Conservation (phyloP, 2,797 vertebrate species). For the Acrossocheilus fasciatus region DNA sequence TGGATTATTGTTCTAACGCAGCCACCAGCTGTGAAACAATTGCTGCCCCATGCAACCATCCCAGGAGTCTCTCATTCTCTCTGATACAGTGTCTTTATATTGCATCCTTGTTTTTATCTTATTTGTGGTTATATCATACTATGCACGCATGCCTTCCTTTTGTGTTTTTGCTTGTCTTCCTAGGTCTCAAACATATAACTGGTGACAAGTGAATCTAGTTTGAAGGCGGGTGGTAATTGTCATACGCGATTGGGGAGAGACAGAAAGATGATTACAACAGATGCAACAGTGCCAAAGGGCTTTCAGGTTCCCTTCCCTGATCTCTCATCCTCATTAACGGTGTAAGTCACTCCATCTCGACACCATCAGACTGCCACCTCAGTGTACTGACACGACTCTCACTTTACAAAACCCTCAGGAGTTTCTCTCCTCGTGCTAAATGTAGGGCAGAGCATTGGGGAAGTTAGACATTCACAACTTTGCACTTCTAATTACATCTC, state of each 20-base stretch:
- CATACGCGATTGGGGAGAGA: slow-evolving; percentile 54
- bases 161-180: background rate
- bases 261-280: slow-evolving; percentile 48
- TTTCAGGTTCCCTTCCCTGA: slow-evolving; percentile 28
- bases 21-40: slow-evolving; percentile 46
- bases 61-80: slow-evolving; percentile 16
- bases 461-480: slow-evolving; percentile 15
- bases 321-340: slow-evolving; percentile 55
- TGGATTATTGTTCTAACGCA: slow-evolving; percentile 41
- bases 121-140: slow-evolving; percentile 22
- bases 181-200: slow-evolving; percentile 15
- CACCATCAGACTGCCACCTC: slow-evolving; percentile 25
- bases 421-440: background rate
- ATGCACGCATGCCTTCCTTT: background rate
- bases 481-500: slow-evolving; percentile 28
- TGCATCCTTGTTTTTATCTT: slow-evolving; percentile 9
- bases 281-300: slow-evolving; percentile 37
- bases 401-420: slow-evolving; percentile 41
- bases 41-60: slow-evolving; percentile 22
- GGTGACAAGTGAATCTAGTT: slow-evolving; percentile 48
- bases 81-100: slow-evolving; percentile 19
- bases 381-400: slow-evolving; percentile 28
- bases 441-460: slow-evolving; percentile 19
- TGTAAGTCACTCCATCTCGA: slow-evolving; percentile 30
- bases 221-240: slow-evolving; percentile 69